Evolutionary conservation across 2,113 vertebrate genomes (phyloP), one percentile per base, ranked within the genome.

Genomic region (Engraulis encrasicolus): DNA sequence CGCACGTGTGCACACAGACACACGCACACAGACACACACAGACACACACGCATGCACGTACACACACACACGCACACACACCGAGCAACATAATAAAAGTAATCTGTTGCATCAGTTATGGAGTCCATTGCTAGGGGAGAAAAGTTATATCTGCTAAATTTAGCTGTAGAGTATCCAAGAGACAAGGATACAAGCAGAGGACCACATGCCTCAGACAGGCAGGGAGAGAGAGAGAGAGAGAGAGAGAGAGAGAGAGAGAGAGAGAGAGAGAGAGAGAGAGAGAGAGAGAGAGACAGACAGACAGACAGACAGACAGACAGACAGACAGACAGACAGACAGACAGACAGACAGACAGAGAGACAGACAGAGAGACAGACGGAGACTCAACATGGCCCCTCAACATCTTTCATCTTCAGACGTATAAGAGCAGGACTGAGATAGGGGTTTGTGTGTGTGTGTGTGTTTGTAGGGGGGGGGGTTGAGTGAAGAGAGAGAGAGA

Each of bases 241-340:
- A 23, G 54, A 34, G 34, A 71, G 38, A 31, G 31, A 27, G 27
- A 74, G 27, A 31, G 27, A 27, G 14, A 12, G 61, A 71, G 11
- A 31, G 61, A 11, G 54, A 31, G 81, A 82, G 81, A 11, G 61
- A 77, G 23, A 37, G 17, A 71, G 38, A 45, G 38, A 82, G 54
- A 27, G 36, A 48, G 54, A 66, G 2, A 50, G 45, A 50, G 49
- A 31, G 49, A 34, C 34, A 31, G 79, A 19, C 80, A 58, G 58
- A 81, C 34, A 49, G 80, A 15, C 31, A 50, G 49, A 38, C 52
- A 82, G n/a, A n/a, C 17, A 66, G 61, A 81, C 36, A 50, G 80
- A 7, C 34, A 50, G 50, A 40, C 54, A 71, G 9, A 45, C 4
- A 45, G 40, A 5, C 4, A 9, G 40, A 45, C 3, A 54, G 45